Conservation (phyloP, 2,888 invertebrate species). For the Harpalus rubripes region DNA sequence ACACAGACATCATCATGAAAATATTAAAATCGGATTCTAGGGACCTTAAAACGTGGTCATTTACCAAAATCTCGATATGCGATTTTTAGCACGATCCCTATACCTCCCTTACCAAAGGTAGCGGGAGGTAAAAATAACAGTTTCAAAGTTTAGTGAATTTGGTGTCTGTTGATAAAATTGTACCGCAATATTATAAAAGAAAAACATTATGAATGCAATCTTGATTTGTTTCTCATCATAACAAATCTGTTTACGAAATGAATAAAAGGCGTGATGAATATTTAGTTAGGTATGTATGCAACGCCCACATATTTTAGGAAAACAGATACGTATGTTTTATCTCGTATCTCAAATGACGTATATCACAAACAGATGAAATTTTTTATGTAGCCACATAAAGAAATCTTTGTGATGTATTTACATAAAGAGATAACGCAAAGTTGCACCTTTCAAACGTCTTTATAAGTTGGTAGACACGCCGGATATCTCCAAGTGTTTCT, state of each 20-base stretch:
- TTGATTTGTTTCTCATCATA: not conserved
- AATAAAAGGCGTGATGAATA: conserved; percentile 1
- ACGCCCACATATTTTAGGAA: conserved; percentile 38
- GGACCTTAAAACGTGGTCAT: no score
- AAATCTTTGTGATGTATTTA: conserved; percentile 48
- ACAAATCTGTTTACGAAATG: not conserved
- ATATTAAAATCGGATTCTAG: no score
- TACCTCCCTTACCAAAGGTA: no score
- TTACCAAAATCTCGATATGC: no score
- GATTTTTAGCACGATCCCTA: no score
- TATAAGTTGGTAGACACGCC: conserved; percentile 10
- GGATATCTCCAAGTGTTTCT: conserved; percentile 35
- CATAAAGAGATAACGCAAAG: conserved; percentile 33
- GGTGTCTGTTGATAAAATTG: no score
- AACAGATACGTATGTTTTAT: conserved; percentile 40
- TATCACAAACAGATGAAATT: conserved; percentile 23
- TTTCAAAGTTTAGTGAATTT: no score
- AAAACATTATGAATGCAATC: not conserved
- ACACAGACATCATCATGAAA: no score
- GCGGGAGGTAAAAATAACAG: no score
- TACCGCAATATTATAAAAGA: not conserved
- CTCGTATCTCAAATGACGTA: conserved; percentile 27
- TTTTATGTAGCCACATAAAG: conserved; percentile 38
- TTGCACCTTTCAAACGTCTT: conserved; percentile 45
- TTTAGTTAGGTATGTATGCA: not conserved